Evolutionary conservation across 2,113 vertebrate genomes (phyloP).

Genomic region (Hippocampus abdominalis): DNA sequence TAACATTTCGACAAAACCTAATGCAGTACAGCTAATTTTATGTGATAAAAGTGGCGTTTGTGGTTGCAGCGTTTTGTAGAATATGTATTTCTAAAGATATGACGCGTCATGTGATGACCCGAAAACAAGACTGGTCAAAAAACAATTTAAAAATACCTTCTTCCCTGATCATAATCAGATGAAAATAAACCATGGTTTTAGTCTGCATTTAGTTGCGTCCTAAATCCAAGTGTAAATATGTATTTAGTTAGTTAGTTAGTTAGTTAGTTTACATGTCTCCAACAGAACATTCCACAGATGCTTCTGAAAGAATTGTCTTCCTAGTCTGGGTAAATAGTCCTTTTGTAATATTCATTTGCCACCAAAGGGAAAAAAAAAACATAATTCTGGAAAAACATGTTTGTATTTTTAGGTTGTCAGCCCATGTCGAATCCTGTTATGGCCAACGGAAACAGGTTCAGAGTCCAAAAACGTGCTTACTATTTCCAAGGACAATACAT

Average conservation of each 20-base stretch:
- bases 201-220: background rate
- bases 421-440: background rate
- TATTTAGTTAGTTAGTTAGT: too few relatives aligned
- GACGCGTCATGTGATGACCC: background rate
- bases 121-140: background rate
- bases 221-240: background rate
- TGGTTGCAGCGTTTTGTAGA: background rate
- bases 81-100: background rate
- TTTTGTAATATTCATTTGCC: background rate
- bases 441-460: background rate
- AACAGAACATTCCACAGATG: background rate
- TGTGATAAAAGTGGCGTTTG: background rate
- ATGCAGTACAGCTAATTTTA: background rate
- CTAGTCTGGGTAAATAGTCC: background rate
- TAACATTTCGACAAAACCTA: background rate
- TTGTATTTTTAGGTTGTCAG: background rate
- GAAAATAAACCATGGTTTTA: background rate
- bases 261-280: background rate
- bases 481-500: background rate
- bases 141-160: background rate
- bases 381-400: background rate
- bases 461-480: background rate
- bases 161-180: background rate
- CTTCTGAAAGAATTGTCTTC: background rate
- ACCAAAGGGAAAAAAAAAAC: background rate